Evolutionary conservation across 92 coral and sea anemone species (phyloP), one percentile per base, ranked within the genome.

Genomic region (Parazoanthus swiftii): DNA sequence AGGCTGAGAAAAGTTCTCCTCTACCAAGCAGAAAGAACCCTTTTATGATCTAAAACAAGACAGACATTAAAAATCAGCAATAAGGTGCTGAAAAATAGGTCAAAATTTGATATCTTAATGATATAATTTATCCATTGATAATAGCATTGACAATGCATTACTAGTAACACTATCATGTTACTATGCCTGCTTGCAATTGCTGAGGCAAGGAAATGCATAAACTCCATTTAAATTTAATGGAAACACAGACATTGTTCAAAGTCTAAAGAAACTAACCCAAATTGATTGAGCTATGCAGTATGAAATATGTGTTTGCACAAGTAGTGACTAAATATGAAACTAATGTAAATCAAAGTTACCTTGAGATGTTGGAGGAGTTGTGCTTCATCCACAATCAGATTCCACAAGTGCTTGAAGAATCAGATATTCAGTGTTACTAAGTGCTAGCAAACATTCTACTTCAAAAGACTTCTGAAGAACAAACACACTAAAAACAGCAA

Each of bases 1-100:
- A 94, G 74, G 95, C 93, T 33, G 98, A 95, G 90, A 97, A 97
- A 25, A 97, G 63, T 76, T 97, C 99, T 46, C 99, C 99, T 85
- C 98, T 91, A 48, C 99, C 99, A 89, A 97, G 93, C 3, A 97
- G 89, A 92, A 95, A 97, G 72, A 95, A 97, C 20, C 92, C 99
- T 85, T 97, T 97, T 33, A 97, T 77, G 68, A 95, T 92, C 99
- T 97, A 84, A 18, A 72, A 29, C 18, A 10, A 4, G 85, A 68
- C 20, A 63, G 33, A 66, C 13, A 25, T 35, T 10, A 50, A 54
- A 14, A 54, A 54, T 54, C 59, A 54, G 18, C 15, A 48, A 18
- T 26, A 18, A 14, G 25, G 6, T 75, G 43, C 25, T 20, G 23
- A 75, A 8, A 75, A 74, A 58, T 20, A 23, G 70, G 21, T 18